Evolutionary conservation across 2,113 vertebrate species (phyloP), one percentile per base, ranked within the genome.

Genomic region (Semnornis frantzii): DNA sequence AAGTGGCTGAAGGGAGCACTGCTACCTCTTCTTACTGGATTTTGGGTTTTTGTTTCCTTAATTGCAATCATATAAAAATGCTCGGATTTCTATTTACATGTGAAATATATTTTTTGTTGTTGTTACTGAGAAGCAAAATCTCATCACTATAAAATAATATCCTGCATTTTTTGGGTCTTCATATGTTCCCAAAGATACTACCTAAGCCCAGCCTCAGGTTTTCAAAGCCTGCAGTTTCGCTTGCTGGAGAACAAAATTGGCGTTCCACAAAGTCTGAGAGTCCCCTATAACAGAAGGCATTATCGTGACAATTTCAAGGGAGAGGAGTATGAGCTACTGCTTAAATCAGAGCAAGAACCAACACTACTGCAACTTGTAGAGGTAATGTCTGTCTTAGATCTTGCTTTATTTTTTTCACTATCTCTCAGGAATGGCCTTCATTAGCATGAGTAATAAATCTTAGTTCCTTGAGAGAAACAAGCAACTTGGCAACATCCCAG

Each of bases 141-240:
- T 3, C 54, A n/a, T 8, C 2, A 12, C 5, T 79, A 31, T 64
- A 31, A 70, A 91, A 60, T 46, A 72, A 62, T 30, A 64, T 24
- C 8, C 30, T 37, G 8, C 7, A 39, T 68, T 87, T 91, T 60
- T 81, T 24, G 6, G 10, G 37, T 66, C 12, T 28, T 74, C 24
- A 60, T 83, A 55, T 89, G 3, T 95, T 93, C 75, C 55, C 54
- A 77, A 88, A 99, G 99, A 94, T 98, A 99, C 59, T 98, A 99
- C 93, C 95, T 99, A 75, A 92, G 98, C 62, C 98, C 98, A 27
- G 99, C 99, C 23, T 99, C 99, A 7, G 99, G 99, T 71, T 99
- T 99, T 93, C 99, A 99, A 94, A 99, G 99, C 76, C 97, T 99
- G 73, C 99, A 99, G 90, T 99, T 99, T 84, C 98, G 99, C 31